Evolutionary conservation across 92 coral and sea anemone species (phyloP).

Genomic region (Porites evermanni): DNA sequence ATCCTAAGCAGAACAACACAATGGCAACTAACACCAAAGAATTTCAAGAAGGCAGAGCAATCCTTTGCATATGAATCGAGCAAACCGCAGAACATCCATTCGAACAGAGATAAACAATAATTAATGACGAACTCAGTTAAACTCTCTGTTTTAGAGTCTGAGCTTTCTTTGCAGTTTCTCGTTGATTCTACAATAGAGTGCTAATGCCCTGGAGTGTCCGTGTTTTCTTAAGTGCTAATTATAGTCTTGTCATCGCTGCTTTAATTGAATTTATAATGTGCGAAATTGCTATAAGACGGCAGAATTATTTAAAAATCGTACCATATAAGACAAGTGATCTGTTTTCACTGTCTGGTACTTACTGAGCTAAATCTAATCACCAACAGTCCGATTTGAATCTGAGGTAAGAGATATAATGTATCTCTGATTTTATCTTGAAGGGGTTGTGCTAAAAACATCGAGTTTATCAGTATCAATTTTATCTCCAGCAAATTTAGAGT

Average conservation of each 20-base stretch:
- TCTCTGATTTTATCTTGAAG: neutral
- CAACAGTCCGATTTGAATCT: neutral
- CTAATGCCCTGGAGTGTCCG: conserved; percentile 39
- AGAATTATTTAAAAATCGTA: conserved; percentile 3
- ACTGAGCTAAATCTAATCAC: neutral
- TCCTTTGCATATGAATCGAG: conserved; percentile 12
- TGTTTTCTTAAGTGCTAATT: conserved; percentile 58
- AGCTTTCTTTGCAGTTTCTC: neutral
- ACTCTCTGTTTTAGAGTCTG: conserved; percentile 2
- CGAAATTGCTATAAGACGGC: neutral
- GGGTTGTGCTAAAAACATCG: neutral
- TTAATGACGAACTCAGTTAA: neutral
- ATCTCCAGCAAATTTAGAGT: neutral
- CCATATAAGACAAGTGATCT: neutral
- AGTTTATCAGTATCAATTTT: neutral
- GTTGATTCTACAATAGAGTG: conserved; percentile 41
- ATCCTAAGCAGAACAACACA: neutral
- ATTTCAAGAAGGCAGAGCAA: conserved; percentile 12
- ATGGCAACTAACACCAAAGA: neutral
- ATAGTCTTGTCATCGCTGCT: neutral
- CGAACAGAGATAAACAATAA: conserved; percentile 8
- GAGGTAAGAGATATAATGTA: neutral
- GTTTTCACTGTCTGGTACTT: too few species aligned
- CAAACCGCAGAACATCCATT: conserved; percentile 32
- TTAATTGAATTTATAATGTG: conserved; percentile 15